Percentiles rank a stretch among this genome's conserved stretches.
phyloP scores from a whole-genome alignment of 2,113 vertebrate genomes.

The Heterotilapia buettikoferi region DNA sequence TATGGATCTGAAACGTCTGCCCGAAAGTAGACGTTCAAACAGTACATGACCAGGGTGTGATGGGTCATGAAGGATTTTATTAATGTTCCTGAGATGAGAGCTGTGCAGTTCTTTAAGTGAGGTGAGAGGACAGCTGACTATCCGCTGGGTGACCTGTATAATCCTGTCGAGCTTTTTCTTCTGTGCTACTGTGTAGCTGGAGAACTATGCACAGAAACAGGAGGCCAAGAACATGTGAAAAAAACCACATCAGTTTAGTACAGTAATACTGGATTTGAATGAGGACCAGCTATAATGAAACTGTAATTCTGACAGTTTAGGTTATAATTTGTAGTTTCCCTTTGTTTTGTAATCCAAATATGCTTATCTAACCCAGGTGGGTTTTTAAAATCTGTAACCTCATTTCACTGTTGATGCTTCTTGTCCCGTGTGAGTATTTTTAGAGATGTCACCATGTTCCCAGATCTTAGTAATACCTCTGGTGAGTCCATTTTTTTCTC shows the following conservation, averaged over 20 bases:
- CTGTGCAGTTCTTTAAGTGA: background rate
- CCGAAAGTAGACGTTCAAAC: background rate
- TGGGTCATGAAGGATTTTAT: background rate
- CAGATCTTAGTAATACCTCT: background rate
- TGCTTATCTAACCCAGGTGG: background rate
- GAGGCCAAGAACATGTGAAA: background rate
- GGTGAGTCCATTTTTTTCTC: background rate
- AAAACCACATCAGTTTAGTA: background rate
- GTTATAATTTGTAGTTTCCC: background rate
- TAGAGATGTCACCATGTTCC: background rate
- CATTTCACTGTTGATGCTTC: background rate
- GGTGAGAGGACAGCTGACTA: background rate
- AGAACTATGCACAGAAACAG: background rate
- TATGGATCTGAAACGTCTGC: background rate
- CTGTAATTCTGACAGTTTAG: background rate
- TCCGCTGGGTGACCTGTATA: background rate
- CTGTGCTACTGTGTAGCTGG: background rate
- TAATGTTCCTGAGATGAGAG: background rate
- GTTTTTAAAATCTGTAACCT: background rate
- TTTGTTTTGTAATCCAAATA: background rate
- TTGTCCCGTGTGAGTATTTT: background rate
- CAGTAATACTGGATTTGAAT: background rate
- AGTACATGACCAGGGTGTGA: background rate
- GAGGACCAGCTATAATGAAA: background rate
- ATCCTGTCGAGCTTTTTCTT: background rate